phyloP scores from a whole-genome alignment of 2,113 vertebrate genomes.

The Daboia siamensis region DNA sequence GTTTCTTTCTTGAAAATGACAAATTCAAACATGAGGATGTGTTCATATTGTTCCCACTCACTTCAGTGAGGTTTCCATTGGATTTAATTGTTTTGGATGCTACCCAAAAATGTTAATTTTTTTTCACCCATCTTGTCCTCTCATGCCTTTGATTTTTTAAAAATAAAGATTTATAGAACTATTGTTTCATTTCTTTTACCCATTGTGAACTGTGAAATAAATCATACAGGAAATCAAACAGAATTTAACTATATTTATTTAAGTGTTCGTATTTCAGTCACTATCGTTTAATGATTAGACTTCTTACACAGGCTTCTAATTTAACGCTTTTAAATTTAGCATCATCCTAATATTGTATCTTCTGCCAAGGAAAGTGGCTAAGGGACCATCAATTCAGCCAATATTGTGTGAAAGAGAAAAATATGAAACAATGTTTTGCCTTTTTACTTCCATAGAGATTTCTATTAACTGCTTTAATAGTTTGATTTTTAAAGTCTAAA shows the following conservation, averaged over 20 bases:
- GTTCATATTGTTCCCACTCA: background rate
- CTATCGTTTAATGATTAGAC: background rate
- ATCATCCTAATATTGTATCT: background rate
- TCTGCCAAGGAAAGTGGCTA: background rate
- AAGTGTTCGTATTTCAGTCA: background rate
- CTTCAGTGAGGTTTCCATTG: background rate
- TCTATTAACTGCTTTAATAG: background rate
- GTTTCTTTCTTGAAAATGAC: background rate
- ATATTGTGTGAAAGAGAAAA: background rate
- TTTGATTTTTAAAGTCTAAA: background rate
- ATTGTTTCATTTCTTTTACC: background rate
- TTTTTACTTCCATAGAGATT: background rate
- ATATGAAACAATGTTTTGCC: background rate
- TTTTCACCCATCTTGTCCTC: background rate
- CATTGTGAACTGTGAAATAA: constrained; percentile 6
- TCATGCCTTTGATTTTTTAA: background rate
- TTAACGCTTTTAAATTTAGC: background rate
- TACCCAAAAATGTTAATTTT: background rate
- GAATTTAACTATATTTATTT: constrained; percentile 3
- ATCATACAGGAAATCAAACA: background rate
- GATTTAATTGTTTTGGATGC: background rate
- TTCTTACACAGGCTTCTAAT: background rate
- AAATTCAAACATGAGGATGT: background rate
- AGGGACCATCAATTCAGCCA: background rate
- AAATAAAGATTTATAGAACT: background rate